Conservation (phyloP, 2,113 vertebrate species). For the Manacus vitellinus region DNA sequence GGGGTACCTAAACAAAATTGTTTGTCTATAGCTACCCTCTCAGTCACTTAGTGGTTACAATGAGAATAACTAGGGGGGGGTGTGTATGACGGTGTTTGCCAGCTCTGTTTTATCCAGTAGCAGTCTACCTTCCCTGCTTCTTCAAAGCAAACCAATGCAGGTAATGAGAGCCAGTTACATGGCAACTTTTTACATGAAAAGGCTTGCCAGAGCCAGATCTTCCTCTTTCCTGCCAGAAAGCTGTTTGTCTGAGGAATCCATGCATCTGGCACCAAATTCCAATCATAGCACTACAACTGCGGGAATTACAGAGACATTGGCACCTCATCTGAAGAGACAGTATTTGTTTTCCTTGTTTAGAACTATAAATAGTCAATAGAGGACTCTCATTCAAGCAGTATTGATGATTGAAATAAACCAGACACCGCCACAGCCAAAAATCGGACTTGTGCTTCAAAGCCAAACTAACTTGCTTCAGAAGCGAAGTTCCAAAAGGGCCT, state of each 20-base stretch:
- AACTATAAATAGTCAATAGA: constrained; percentile 58
- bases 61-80: not conserved
- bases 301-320: constrained; percentile 47
- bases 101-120: not conserved
- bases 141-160: not conserved
- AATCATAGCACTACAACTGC: not conserved
- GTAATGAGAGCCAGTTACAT: constrained; percentile 7
- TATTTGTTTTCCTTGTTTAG: constrained; percentile 62
- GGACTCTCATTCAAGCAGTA: constrained; percentile 19
- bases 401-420: constrained; percentile 5
- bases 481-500: not conserved
- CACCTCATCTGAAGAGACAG: constrained; percentile 53
- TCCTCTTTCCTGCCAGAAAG: constrained; percentile 47
- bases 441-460: not conserved
- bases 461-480: not conserved
- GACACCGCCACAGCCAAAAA: not conserved
- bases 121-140: not conserved
- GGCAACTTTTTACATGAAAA: constrained; percentile 8
- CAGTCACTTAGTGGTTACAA: not conserved
- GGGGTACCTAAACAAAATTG: not conserved
- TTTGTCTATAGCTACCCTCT: not conserved
- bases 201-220: constrained; percentile 17
- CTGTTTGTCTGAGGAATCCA: constrained; percentile 56
- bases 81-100: not conserved
- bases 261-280: constrained; percentile 62